Evolutionary conservation across 2,888 invertebrate species (phyloP).

Genomic region (Psylliodes chrysocephalus): DNA sequence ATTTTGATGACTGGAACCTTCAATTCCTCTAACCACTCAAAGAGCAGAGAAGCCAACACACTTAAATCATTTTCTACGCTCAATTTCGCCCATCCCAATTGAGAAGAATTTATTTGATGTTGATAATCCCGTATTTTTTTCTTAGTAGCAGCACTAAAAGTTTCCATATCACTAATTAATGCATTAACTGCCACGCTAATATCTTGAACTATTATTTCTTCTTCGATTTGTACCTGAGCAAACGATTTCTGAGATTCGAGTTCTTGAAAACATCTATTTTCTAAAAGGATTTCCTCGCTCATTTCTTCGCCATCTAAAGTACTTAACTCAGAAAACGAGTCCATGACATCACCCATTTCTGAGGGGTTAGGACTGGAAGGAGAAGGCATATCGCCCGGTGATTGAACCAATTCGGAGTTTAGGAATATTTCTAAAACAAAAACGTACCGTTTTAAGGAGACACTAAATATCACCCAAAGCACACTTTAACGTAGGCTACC

Average conservation of each 20-base stretch:
- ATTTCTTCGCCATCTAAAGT: slow-evolving; percentile 65
- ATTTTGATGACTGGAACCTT: slow-evolving; percentile 74
- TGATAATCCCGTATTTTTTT: slow-evolving; percentile 68
- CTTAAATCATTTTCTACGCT: slow-evolving; percentile 72
- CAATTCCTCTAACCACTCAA: slow-evolving; percentile 82
- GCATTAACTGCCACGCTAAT: slow-evolving; percentile 64
- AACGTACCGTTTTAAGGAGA: no score
- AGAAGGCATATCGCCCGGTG: slow-evolving; percentile 51
- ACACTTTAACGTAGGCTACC: background rate
- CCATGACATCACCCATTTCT: slow-evolving; percentile 55
- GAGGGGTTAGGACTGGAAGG: slow-evolving; percentile 58
- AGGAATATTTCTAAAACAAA: slow-evolving; percentile 48
- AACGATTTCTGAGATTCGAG: slow-evolving; percentile 64
- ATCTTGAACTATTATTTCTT: slow-evolving; percentile 52
- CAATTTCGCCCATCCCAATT: slow-evolving; percentile 73
- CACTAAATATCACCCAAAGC: no score
- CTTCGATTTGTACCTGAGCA: slow-evolving; percentile 52
- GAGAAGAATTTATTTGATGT: slow-evolving; percentile 74
- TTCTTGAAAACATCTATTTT: slow-evolving; percentile 68
- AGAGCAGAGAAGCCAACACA: slow-evolving; percentile 73
- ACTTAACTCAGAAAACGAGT: slow-evolving; percentile 55
- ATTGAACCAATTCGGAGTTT: slow-evolving; percentile 47
- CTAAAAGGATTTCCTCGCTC: slow-evolving; percentile 63
- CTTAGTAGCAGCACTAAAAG: slow-evolving; percentile 68
- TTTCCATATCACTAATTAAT: slow-evolving; percentile 69